Evolutionary conservation across 2,888 invertebrate genomes (phyloP).

Genomic region (Pachliopta kotzebuea): DNA sequence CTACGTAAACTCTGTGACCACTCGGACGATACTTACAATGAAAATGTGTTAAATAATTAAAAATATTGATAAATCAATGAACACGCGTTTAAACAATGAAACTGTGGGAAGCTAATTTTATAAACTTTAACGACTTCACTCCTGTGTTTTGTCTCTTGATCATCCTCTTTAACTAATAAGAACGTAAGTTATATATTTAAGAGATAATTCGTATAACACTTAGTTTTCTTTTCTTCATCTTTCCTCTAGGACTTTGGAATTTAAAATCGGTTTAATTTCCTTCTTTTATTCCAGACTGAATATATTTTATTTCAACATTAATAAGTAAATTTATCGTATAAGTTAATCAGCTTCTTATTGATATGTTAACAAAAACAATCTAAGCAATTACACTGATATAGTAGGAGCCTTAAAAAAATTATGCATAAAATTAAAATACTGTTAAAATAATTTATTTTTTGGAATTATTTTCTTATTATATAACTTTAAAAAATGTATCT

Average conservation of each 20-base stretch:
- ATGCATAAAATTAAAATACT: too few relatives aligned
- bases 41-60: neutral
- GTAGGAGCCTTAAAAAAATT: too few relatives aligned
- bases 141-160: constrained; percentile 58
- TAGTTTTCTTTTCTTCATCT: neutral
- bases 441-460: too few relatives aligned
- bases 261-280: too few relatives aligned
- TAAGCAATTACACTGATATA: too few relatives aligned
- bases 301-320: too few relatives aligned
- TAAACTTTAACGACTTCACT: constrained; percentile 52
- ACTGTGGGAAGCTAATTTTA: constrained; percentile 31
- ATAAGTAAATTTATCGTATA: too few relatives aligned
- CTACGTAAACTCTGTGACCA: constrained; percentile 51
- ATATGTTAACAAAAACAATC: too few relatives aligned
- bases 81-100: constrained; percentile 17
- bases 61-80: neutral
- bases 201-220: constrained; percentile 28
- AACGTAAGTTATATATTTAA: constrained; percentile 54
- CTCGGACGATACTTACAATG: constrained; percentile 1
- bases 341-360: too few relatives aligned
- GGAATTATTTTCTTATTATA: too few relatives aligned
- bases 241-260: neutral
- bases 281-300: too few relatives aligned
- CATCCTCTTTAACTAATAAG: constrained; percentile 54
- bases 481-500: too few relatives aligned